A percentile compares a stretch with the other conserved stretches of the same genome.
Conservation (phyloP, 2,113 vertebrate species). For the Odontesthes bonariensis region DNA sequence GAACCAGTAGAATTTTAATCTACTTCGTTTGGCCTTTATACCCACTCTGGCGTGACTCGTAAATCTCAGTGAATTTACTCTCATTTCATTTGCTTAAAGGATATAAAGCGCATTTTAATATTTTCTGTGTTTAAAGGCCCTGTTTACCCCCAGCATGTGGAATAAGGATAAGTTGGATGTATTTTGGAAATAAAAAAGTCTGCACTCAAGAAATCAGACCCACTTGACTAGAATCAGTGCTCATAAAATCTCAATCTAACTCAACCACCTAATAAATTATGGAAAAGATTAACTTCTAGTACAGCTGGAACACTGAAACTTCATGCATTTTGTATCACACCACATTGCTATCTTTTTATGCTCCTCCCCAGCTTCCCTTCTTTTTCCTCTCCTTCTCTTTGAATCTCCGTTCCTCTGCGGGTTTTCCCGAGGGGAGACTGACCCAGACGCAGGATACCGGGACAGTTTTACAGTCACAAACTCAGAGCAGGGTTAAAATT, state of each 20-base stretch:
- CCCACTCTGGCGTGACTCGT: neutral
- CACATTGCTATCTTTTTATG: neutral
- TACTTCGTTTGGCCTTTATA: constrained; percentile 11
- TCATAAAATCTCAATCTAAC: constrained; percentile 25
- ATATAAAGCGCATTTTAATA: neutral
- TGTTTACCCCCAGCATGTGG: neutral
- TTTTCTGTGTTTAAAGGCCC: neutral
- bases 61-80: neutral
- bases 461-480: no score
- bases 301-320: constrained; percentile 40
- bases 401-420: neutral
- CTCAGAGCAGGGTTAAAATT: no score
- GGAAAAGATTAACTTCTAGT: constrained; percentile 33
- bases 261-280: constrained; percentile 40
- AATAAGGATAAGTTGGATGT: neutral
- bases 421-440: no score
- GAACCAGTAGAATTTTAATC: constrained; percentile 30
- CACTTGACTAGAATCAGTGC: constrained; percentile 27
- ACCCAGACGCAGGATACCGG: no score
- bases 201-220: constrained; percentile 9
- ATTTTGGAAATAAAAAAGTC: neutral
- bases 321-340: constrained; percentile 41
- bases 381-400: no score
- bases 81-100: neutral
- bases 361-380: no score